Conservation (phyloP, 2,113 vertebrate genomes). For the Lynx canadensis region DNA sequence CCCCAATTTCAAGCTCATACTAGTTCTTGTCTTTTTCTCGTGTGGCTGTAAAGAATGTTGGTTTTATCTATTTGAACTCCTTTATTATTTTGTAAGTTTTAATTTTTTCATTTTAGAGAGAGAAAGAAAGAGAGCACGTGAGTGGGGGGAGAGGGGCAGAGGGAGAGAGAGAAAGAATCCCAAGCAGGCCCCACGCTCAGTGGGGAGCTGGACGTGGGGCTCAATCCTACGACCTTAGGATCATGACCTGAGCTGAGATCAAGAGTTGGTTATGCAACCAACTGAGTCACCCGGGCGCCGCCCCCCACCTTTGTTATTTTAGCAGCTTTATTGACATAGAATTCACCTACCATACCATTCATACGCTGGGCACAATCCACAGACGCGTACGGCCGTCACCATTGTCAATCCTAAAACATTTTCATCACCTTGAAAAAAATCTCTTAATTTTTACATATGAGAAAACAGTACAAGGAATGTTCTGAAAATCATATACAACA, state of each 20-base stretch:
- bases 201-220: too few species aligned
- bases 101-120: too few species aligned
- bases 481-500: not conserved
- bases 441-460: not conserved
- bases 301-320: not conserved
- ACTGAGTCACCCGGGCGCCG: too few species aligned
- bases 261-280: too few species aligned
- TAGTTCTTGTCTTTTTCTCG: not conserved
- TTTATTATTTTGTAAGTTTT: not conserved
- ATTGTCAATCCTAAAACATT: not conserved
- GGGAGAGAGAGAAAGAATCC: too few species aligned
- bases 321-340: not conserved
- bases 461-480: not conserved
- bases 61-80: not conserved
- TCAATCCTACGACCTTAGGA: too few species aligned
- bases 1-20: too few species aligned
- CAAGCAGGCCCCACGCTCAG: too few species aligned
- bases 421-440: not conserved
- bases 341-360: rapidly evolving
- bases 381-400: not conserved
- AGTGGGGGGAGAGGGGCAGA: too few species aligned
- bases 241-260: too few species aligned
- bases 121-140: too few species aligned
- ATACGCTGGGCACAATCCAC: not conserved
- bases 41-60: not conserved